Evolutionary conservation across 2,797 vertebrate genomes (phyloP), one percentile per base, ranked within the genome.

Genomic region (Meda fulgida): DNA sequence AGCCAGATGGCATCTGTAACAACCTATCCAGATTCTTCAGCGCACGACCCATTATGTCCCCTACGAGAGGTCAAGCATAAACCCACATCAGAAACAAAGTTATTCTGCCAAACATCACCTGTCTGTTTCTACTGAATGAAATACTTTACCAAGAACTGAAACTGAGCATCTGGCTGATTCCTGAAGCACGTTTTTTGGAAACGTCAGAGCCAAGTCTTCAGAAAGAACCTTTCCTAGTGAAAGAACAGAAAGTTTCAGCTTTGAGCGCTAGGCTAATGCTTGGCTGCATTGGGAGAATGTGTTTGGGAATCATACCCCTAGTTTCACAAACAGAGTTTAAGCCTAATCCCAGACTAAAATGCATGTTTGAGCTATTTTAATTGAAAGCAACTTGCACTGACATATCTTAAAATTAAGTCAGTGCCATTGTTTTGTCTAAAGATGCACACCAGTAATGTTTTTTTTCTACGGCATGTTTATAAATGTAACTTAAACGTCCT

Each of bases 31-130:
- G n/a, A 18, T 97, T 96, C 81, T 95, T 91, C 88, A 95, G 89
- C n/a, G 94, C 93, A 16, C 92, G 90, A 29, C 96, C 95, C 91
- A 96, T 89, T 40, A 96, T 90, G 86, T 96, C 95, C 0, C 96
- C 96, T 97, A 90, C 1, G 78, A 63, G 14, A 11, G 14, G 7
- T 7, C 21, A 76, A 53, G 9, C 11, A 31, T 7, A 31, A 23
- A 11, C 18, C 31, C 3, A 70, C n/a, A 14, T 11, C 13, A 81
- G n/a, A 70, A 87, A 8, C 1, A 16, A 14, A 16, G 18, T 11
- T 60, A 60, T 14, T 63, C 13, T 13, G 58, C 4, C n/a, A 60
- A 60, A 14, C 14, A 2, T n/a, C 46, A 16, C 43, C 46, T 0
- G 46, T 48, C 14, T 11, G 5, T 29, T 63, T 29, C 2, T 14